phyloP scores from a whole-genome alignment of 2,113 vertebrate species.

The Lophius piscatorius region DNA sequence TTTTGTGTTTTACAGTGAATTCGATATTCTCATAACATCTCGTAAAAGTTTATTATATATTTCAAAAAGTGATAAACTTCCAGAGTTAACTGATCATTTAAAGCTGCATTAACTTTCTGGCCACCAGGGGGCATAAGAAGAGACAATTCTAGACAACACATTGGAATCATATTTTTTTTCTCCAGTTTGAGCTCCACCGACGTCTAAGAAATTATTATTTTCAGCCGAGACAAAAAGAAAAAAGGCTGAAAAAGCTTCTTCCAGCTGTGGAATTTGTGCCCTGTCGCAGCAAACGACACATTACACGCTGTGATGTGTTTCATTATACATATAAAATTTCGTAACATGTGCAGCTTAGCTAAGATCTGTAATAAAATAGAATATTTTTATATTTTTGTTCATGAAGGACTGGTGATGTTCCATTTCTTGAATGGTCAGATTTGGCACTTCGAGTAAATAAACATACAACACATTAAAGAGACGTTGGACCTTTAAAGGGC shows the following conservation, averaged over 20 bases:
- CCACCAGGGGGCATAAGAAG: constrained; percentile 30
- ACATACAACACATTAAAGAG: not conserved
- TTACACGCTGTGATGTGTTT: not conserved
- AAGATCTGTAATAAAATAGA: constrained; percentile 5
- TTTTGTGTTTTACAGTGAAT: too few species aligned
- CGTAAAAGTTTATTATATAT: not conserved
- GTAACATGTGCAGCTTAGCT: not conserved
- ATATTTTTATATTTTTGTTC: not conserved
- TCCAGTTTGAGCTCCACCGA: too few species aligned
- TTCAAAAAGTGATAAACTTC: not conserved
- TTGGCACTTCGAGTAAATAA: constrained; percentile 55
- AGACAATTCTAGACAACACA: not conserved
- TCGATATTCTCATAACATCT: constrained; percentile 2
- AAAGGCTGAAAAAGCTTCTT: not conserved
- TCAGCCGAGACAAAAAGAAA: not conserved
- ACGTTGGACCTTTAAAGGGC: not conserved
- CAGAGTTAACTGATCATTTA: constrained; percentile 5
- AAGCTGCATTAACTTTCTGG: constrained; percentile 19
- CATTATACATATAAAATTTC: not conserved
- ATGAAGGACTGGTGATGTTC: not conserved
- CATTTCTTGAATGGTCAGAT: constrained; percentile 16
- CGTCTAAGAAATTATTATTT: rapidly evolving
- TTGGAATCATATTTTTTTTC: too few species aligned
- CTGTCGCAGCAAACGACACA: too few species aligned
- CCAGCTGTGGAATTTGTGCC: too few species aligned